Evolutionary conservation across 2,113 vertebrate species (phyloP).

Genomic region (Centropus unirufus): DNA sequence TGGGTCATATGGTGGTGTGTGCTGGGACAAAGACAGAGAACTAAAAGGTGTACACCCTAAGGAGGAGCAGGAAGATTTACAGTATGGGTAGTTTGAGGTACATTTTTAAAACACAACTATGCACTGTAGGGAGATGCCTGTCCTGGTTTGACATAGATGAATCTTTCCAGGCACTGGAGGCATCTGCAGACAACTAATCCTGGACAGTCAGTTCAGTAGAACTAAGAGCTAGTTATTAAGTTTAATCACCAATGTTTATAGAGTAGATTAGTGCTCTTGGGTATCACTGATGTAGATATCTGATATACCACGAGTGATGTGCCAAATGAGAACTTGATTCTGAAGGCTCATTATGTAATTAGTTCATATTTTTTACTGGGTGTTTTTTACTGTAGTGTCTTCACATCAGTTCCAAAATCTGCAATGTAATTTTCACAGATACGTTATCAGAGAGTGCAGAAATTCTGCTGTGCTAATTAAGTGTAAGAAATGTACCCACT

Average conservation of each 20-base stretch:
- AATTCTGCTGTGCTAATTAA: constrained; percentile 16
- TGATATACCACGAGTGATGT: constrained; percentile 14
- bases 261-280: constrained; percentile 10
- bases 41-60: background rate
- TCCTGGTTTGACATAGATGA: background rate
- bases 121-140: background rate
- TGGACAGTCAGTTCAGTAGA: constrained; percentile 20
- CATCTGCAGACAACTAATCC: background rate
- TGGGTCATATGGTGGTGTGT: too few relatives aligned
- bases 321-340: constrained; percentile 33
- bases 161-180: background rate
- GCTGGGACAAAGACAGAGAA: background rate
- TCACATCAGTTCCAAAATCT: constrained; percentile 45
- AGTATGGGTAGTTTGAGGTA: background rate
- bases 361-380: background rate
- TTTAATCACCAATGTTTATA: constrained; percentile 49
- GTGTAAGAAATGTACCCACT: background rate
- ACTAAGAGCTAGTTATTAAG: constrained; percentile 54
- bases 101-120: background rate
- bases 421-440: constrained; percentile 39
- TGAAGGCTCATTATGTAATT: constrained; percentile 54
- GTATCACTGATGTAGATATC: background rate
- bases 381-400: constrained; percentile 50
- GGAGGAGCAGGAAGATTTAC: background rate
- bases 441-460: constrained; percentile 14